phyloP scores from a whole-genome alignment of 2,113 vertebrate species.

The Chionodraco myersi region DNA sequence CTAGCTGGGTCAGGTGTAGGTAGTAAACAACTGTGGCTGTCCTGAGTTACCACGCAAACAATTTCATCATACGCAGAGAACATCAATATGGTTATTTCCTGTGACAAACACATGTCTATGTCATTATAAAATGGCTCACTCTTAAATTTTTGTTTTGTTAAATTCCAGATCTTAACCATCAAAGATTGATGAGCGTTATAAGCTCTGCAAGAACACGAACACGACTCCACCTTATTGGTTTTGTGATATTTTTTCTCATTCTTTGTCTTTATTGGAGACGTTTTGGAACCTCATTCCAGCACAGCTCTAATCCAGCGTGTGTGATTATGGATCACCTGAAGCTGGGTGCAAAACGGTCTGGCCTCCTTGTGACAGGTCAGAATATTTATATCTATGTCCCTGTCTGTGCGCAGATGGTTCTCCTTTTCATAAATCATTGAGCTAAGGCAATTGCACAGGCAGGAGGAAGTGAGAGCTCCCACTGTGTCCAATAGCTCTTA shows the following conservation, averaged over 20 bases:
- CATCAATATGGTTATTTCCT: not conserved
- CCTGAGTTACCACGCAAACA: not conserved
- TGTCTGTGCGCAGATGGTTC: slow-evolving; percentile 76
- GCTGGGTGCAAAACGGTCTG: slow-evolving; percentile 16
- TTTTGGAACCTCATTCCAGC: slow-evolving; percentile 15
- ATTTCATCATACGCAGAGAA: slow-evolving; percentile 3
- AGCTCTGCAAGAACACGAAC: slow-evolving; percentile 8
- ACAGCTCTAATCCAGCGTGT: not conserved
- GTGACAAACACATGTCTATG: not conserved
- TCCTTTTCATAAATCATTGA: slow-evolving; percentile 83
- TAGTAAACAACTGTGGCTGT: slow-evolving; percentile 41
- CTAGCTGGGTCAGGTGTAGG: slow-evolving; percentile 44
- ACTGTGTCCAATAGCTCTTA: slow-evolving; percentile 63
- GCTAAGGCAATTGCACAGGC: slow-evolving; percentile 80
- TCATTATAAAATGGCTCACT: not conserved
- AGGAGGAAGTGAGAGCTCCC: slow-evolving; percentile 68
- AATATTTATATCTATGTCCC: slow-evolving; percentile 79
- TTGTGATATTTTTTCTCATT: not conserved
- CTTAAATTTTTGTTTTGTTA: not conserved
- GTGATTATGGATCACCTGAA: slow-evolving; percentile 53
- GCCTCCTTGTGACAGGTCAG: slow-evolving; percentile 60
- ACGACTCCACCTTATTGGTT: not conserved
- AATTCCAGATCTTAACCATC: not conserved
- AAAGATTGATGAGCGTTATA: not conserved
- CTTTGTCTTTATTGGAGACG: not conserved